These are phyloP conservation scores for Varanus salvator DNA, from an alignment of 2,113 vertebrate genomes.

Conservation along the genomic window DNA sequence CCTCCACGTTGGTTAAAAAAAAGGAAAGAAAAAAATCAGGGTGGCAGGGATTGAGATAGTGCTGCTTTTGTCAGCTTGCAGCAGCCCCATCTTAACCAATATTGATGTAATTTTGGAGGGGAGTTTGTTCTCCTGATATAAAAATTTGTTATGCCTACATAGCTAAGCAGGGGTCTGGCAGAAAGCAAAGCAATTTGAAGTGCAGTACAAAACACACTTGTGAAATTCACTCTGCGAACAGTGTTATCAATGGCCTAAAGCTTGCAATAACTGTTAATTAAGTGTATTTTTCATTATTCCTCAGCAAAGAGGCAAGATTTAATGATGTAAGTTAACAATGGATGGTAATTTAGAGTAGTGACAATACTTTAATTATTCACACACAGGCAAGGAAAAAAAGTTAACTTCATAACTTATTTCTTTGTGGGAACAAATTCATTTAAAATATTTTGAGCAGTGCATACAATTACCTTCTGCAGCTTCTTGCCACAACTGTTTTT, in stretches of 20 bases:
- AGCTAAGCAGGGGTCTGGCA: constrained; percentile 55
- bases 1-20: constrained; percentile 25
- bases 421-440: constrained; percentile 79
- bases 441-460: constrained; percentile 82
- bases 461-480: constrained; percentile 69
- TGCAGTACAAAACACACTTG: constrained; percentile 75
- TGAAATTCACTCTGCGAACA: constrained; percentile 80
- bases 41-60: constrained; percentile 45
- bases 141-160: constrained; percentile 59
- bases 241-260: constrained; percentile 81
- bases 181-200: constrained; percentile 66
- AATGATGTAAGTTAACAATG: constrained; percentile 86
- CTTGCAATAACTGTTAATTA: constrained; percentile 84
- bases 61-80: constrained; percentile 68
- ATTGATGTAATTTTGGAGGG: constrained; percentile 63
- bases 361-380: constrained; percentile 87
- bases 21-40: no score
- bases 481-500: constrained; percentile 68
- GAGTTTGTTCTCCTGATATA: constrained; percentile 51
- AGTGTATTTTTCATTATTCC: constrained; percentile 86
- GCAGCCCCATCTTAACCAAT: constrained; percentile 81
- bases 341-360: constrained; percentile 84
- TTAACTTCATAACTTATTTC: constrained; percentile 84
- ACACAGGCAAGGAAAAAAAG: constrained; percentile 75
- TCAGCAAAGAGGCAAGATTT: constrained; percentile 83